A percentile compares a stretch with the other conserved stretches of the same genome.
phyloP scores from a whole-genome alignment of 2,797 vertebrate genomes.

The Tokudaia muenninki region DNA sequence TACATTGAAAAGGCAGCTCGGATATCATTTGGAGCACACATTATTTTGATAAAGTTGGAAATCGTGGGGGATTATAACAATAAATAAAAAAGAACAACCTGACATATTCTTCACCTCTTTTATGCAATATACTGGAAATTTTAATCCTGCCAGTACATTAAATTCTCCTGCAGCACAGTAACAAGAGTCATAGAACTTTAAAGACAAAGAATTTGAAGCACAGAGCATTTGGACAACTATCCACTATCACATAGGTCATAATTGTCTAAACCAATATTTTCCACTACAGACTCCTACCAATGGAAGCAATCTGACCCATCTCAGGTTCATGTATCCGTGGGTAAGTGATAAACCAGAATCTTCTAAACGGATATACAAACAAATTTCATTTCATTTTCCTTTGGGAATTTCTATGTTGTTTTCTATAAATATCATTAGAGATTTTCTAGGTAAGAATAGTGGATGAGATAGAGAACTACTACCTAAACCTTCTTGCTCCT shows the following conservation, averaged over 20 bases:
- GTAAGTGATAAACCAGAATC: background rate
- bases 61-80: background rate
- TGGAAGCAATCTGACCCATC: background rate
- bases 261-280: background rate
- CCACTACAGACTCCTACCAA: background rate
- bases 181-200: background rate
- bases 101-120: background rate
- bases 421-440: background rate
- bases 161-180: background rate
- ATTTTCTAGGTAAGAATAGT: background rate
- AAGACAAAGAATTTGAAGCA: background rate
- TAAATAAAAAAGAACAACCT: background rate
- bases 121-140: background rate
- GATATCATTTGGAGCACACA: background rate
- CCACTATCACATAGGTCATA: background rate
- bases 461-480: background rate
- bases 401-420: background rate
- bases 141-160: background rate
- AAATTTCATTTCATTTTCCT: slow-evolving; percentile 23
- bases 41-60: background rate
- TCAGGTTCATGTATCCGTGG: background rate
- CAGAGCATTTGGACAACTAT: background rate
- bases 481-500: background rate
- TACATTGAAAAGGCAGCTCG: background rate
- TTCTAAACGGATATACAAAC: background rate